Conservation (phyloP, 2,113 vertebrate genomes). For the Oxyura jamaicensis region DNA sequence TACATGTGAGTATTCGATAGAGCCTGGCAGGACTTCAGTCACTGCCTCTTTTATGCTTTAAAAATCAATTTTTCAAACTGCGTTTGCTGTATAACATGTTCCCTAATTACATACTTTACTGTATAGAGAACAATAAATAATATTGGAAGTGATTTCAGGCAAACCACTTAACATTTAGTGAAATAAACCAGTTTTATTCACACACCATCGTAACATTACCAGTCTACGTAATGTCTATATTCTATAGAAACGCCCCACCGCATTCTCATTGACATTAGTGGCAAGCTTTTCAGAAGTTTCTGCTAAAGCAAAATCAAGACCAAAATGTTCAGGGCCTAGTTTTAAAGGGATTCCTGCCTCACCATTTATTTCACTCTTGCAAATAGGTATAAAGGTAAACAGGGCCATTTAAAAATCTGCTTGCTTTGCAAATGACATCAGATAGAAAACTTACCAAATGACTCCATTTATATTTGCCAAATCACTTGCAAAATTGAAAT, state of each 20-base stretch:
- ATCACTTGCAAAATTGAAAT: not conserved
- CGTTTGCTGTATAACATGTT: not conserved
- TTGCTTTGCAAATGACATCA: not conserved
- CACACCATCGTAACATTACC: not conserved
- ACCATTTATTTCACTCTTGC: not conserved
- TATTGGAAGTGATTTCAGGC: conserved; percentile 25
- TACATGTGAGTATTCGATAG: not conserved
- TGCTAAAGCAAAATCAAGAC: not conserved
- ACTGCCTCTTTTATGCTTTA: conserved; percentile 38
- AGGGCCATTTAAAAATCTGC: not conserved
- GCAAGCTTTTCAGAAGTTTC: conserved; percentile 9
- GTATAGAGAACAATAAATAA: conserved; percentile 32
- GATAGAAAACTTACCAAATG: not conserved
- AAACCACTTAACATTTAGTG: not conserved
- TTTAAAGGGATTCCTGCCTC: not conserved
- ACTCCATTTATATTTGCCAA: not conserved
- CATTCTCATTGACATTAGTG: not conserved
- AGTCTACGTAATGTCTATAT: not conserved
- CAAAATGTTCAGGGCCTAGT: not conserved
- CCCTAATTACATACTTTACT: conserved; percentile 18
- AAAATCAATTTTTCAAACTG: conserved; percentile 47
- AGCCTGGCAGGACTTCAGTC: conserved; percentile 67
- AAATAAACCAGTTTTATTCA: conserved; percentile 45
- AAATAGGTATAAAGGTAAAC: not conserved
- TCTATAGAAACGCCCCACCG: not conserved